Evolutionary conservation across 1,140 invertebrate species (phyloP), one percentile per base, ranked within the genome.

Genomic region (Drosophila kikkawai): DNA sequence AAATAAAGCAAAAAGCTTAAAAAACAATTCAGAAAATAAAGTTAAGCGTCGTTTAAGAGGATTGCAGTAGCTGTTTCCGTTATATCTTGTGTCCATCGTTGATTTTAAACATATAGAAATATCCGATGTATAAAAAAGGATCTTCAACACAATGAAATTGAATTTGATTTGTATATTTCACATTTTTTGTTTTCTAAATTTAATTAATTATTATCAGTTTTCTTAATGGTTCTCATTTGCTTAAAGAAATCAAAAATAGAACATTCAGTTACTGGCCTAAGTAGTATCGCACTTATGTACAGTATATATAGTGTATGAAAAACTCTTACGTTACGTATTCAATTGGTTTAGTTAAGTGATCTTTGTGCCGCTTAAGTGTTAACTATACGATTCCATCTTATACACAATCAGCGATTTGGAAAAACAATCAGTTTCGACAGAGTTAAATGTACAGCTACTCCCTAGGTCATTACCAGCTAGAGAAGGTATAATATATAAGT

Each of bases 301-400:
- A 55, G 51, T 37, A 22, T 55, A 75, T 44, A 75, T 37, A 26
- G 41, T 50, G 37, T 79, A 66, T 74, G 53, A 67, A 76, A 75
- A 68, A 68, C 51, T 36, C 45, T 79, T 79, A 65, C n/a, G n/a
- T 41, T 70, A 75, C 48, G 69, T 71, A 76, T 82, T 80, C 56
- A 79, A 88, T 59, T 70, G 41, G 26, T 69, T 76, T 70, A 68
- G 50, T 88, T 88, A 88, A 90, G 85, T 90, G 86, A 90, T 77
- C n/a, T 70, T 90, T 91, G 85, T 90, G 85, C 85, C 85, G 85
- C 85, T 82, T 91, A 90, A 68, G 66, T 90, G 86, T 90, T 90
- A 90, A 90, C 85, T 90, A 69, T 88, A 48, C 59, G 69, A 71
- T 87, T 84, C 76, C 51, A 59, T 73, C 51, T 51, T 59, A 66